Base-by-base conservation (phyloP, 2,113 vertebrate genomes). In the Podiceps cristatus region DNA sequence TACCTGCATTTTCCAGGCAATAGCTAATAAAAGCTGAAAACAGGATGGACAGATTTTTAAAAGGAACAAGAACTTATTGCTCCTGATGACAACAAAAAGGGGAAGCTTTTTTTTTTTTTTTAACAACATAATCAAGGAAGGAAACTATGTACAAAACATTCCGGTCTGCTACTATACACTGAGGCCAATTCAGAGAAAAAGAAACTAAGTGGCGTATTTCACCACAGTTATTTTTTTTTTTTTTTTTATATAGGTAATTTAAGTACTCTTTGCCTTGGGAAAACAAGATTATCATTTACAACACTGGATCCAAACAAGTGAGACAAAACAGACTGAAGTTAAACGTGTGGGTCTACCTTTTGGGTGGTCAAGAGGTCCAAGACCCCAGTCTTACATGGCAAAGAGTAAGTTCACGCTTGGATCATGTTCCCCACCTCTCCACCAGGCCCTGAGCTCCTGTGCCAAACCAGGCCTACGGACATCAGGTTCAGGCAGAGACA, bases 21-120 rank as follows among this genome's bases (percentile, higher is more conserved):
- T 7, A 72, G 35, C 18, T 56, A 79, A 49, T 24, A 9, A 44
- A 93, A 96, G 47, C 69, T 68, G 91, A 75, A 86, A 87, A 19
- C 71, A 86, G 33, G 55, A 96, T 24, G 12, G 64, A 29, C n/a
- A 45, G 28, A 52, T 52, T 94, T 87, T 82, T 35, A 10, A 93
- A 93, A 55, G 27, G 24, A 95, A 50, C 50, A 88, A 47, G 35
- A 92, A 88, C 13, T 88, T 74, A 95, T 89, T 94, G 62, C 58
- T 92, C 68, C 56, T 62, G 72, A 62, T 37, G 49, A 86, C 60
- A 93, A 45, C 18, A 86, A 84, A 75, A 79, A 88, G 7, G 10
- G 37, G 31, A 79, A 88, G 27, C 49, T 56, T 27, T 33, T 49
- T 56, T 27, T 33, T 59, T 56, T 27, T 33, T 62, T 83, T 73